phyloP scores from a whole-genome alignment of 2,113 vertebrate species.

The Odocoileus virginianus region DNA sequence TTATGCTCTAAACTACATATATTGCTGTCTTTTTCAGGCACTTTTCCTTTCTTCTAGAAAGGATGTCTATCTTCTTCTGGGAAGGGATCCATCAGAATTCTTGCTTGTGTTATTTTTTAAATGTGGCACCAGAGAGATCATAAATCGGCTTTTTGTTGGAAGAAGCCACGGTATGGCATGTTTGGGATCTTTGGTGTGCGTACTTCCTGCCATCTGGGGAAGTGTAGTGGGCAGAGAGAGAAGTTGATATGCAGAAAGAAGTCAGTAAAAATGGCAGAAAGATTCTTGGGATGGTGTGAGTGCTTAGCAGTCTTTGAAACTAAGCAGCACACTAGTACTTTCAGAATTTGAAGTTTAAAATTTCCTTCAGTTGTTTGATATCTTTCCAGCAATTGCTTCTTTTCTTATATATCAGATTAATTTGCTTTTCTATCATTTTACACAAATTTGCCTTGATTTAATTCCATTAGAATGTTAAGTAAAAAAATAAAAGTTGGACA shows the following conservation, averaged over 20 bases:
- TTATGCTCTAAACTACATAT: neutral
- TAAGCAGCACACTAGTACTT: neutral
- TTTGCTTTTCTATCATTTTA: neutral
- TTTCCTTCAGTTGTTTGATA: neutral
- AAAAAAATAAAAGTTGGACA: neutral
- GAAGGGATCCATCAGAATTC: neutral
- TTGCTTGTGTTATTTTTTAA: neutral
- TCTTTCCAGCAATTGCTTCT: neutral
- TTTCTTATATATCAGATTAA: neutral
- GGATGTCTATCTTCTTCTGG: neutral
- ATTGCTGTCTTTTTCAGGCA: neutral
- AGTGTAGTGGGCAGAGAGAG: neutral
- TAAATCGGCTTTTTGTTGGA: neutral
- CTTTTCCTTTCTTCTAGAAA: neutral
- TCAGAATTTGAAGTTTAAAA: neutral
- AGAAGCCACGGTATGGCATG: neutral
- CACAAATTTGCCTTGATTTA: neutral
- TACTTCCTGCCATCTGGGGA: neutral
- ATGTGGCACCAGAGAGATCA: neutral
- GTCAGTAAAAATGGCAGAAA: neutral
- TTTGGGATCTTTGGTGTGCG: neutral
- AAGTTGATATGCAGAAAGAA: neutral
- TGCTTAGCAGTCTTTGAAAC: neutral
- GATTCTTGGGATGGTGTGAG: neutral
- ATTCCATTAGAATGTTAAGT: neutral